Evolutionary conservation across 2,888 invertebrate species (phyloP).

Genomic region (Hybos culiciformis): DNA sequence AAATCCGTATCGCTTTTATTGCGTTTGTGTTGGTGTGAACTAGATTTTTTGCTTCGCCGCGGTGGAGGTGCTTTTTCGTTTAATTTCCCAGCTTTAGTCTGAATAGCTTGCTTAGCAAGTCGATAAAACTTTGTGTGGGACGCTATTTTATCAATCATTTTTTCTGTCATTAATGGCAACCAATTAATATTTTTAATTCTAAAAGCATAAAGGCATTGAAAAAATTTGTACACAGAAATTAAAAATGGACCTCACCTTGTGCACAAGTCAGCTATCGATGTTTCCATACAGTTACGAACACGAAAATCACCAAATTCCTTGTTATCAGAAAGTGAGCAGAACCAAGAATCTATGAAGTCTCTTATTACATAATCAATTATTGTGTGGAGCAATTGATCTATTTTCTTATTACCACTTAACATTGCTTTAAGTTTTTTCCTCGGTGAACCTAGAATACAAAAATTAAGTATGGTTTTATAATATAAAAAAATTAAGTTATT

Average conservation of each 20-base stretch:
- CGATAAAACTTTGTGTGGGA: conserved; percentile 15
- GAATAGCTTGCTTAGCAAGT: conserved; percentile 13
- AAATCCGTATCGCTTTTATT: conserved; percentile 64
- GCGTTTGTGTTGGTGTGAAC: conserved; percentile 51
- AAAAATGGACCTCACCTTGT: conserved; percentile 7
- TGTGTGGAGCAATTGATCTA: conserved; percentile 17
- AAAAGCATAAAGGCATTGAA: neutral
- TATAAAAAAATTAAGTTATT: no score
- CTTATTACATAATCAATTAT: conserved; percentile 17
- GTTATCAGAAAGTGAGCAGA: conserved; percentile 15
- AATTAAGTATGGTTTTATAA: no score
- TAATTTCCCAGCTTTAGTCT: conserved; percentile 18
- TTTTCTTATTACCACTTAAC: conserved; percentile 16
- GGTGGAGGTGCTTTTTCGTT: conserved; percentile 22
- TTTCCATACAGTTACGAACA: conserved; percentile 16
- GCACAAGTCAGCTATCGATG: conserved; percentile 16
- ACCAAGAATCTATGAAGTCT: conserved; percentile 19
- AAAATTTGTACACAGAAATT: neutral
- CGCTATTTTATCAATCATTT: conserved; percentile 17
- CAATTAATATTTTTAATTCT: conserved; percentile 16
- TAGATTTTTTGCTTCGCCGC: conserved; percentile 31
- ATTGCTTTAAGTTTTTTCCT: conserved; percentile 21
- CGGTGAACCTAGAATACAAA: no score
- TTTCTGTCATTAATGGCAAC: conserved; percentile 17
- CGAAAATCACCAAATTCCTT: conserved; percentile 17